phyloP scores from a whole-genome alignment of 2,888 invertebrate species.

The Clivina fossor region DNA sequence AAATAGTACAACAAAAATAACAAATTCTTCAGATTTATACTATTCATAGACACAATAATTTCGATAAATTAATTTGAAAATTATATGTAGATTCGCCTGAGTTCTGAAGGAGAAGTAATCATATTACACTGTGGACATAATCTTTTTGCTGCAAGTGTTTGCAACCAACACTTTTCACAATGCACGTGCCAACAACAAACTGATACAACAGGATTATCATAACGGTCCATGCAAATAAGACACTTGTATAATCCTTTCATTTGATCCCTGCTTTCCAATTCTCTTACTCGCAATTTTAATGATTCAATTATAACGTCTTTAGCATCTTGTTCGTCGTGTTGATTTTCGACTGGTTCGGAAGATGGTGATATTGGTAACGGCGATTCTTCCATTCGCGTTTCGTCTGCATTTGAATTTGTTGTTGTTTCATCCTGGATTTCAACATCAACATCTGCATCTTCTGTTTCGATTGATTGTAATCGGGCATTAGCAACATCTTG shows the following conservation, averaged over 20 bases:
- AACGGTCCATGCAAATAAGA: slow-evolving; percentile 85
- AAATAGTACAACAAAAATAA: too few relatives aligned
- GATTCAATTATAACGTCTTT: slow-evolving; percentile 66
- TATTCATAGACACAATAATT: too few relatives aligned
- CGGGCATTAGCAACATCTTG: slow-evolving; percentile 64
- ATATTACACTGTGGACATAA: slow-evolving; percentile 95
- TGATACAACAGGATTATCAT: slow-evolving; percentile 85
- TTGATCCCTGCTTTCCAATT: slow-evolving; percentile 67
- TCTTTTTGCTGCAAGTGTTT: slow-evolving; percentile 78
- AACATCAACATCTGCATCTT: slow-evolving; percentile 45
- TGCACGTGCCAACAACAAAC: slow-evolving; percentile 97
- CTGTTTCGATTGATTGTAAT: slow-evolving; percentile 61
- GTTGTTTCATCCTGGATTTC: slow-evolving; percentile 37
- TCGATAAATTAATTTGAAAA: neutral
- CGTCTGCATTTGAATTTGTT: slow-evolving; percentile 7
- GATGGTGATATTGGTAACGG: too few relatives aligned
- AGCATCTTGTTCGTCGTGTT: slow-evolving; percentile 5
- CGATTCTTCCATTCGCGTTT: slow-evolving; percentile 39
- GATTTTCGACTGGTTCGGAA: too few relatives aligned
- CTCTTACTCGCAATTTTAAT: slow-evolving; percentile 72
- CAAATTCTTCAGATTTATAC: too few relatives aligned
- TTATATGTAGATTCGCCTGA: slow-evolving; percentile 86
- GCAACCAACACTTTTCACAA: slow-evolving; percentile 82
- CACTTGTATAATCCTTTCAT: slow-evolving; percentile 73
- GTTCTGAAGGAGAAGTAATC: slow-evolving; percentile 84